Percentiles rank a stretch among this genome's conserved stretches.
These are phyloP conservation scores for Lithophane socia DNA, from an alignment of 2,888 invertebrate species.

Conservation along the genomic window DNA sequence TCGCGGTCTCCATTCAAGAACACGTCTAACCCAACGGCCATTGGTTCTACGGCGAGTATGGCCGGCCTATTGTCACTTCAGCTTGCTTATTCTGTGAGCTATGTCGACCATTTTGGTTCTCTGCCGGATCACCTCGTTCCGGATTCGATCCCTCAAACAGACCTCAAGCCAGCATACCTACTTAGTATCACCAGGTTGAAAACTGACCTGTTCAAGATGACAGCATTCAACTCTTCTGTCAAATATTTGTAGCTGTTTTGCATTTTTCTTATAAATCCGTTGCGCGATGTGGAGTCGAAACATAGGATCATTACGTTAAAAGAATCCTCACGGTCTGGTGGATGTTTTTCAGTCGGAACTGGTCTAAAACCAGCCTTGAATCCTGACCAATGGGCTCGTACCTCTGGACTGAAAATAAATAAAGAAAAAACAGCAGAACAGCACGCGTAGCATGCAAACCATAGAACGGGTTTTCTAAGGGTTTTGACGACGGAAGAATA, in stretches of 20 bases:
- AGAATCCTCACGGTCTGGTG: conserved; percentile 61
- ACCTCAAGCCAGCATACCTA: background rate
- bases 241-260: conserved; percentile 94
- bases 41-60: too few relatives aligned
- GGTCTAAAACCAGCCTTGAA: conserved; percentile 74
- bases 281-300: conserved; percentile 96
- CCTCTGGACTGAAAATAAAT: conserved; percentile 59
- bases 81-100: too few relatives aligned
- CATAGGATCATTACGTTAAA: conserved; percentile 95
- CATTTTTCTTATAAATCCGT: conserved; percentile 94
- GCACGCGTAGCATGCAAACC: too few relatives aligned
- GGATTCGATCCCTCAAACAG: too few relatives aligned
- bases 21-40: too few relatives aligned
- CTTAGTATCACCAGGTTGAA: background rate
- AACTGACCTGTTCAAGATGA: conserved; percentile 60
- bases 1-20: too few relatives aligned
- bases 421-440: background rate
- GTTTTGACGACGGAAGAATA: too few relatives aligned
- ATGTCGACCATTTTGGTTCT: too few relatives aligned
- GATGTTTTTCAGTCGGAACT: conserved; percentile 13
- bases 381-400: conserved; percentile 76
- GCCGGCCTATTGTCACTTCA: too few relatives aligned
- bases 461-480: too few relatives aligned
- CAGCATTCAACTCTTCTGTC: conserved; percentile 78
- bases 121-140: too few relatives aligned